Base-by-base conservation (phyloP, 2,888 invertebrate species). In the Charanyca ferruginea region DNA sequence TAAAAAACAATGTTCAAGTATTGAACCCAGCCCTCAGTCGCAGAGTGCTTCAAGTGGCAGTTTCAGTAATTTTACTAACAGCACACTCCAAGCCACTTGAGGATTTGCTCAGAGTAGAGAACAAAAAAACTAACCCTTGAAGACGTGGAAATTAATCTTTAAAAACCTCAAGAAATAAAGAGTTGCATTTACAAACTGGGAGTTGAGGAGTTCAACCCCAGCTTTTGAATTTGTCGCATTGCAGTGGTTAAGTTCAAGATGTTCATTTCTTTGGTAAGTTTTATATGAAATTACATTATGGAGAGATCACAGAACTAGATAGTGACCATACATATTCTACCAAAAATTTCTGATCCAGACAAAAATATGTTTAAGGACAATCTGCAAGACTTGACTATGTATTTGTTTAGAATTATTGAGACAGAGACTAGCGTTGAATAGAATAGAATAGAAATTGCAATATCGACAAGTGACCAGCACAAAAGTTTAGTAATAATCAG, bases 1-100 rank as follows among this genome's bases (percentile, higher is more conserved):
- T 72, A 73, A 80, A 71, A 69, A 73, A 80, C 73, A 73, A 70
- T 67, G 68, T 59, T 71, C 66, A 72, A 85, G 78, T 67, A 77
- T 79, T 79, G 80, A 72, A 68, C 70, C 75, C 77, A 48, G 74
- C 70, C 70, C 73, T 79, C 83, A 85, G 72, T 76, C 73, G 73
- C 79, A 83, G 85, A 85, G 85, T 84, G 82, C 77, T 83, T 74
- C 87, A 87, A 90, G 89, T 85, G 88, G 85, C 79, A 81, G 82
- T 85, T 87, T 84, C 77, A 83, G 85, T 83, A 85, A 86, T 88
- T 86, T 80, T 79, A 75, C 81, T 73, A 77, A 81, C 81, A 76
- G 81, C 79, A 77, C 82, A 55, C 80, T 80, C 69, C 55, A 73
- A 67, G 52, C 52, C 76, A 81, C 78, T 83, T 66, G 62, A 70